Percentiles rank a stretch among this genome's conserved stretches.
phyloP scores from a whole-genome alignment of 2,797 vertebrate species.

The Pipistrellus kuhlii region DNA sequence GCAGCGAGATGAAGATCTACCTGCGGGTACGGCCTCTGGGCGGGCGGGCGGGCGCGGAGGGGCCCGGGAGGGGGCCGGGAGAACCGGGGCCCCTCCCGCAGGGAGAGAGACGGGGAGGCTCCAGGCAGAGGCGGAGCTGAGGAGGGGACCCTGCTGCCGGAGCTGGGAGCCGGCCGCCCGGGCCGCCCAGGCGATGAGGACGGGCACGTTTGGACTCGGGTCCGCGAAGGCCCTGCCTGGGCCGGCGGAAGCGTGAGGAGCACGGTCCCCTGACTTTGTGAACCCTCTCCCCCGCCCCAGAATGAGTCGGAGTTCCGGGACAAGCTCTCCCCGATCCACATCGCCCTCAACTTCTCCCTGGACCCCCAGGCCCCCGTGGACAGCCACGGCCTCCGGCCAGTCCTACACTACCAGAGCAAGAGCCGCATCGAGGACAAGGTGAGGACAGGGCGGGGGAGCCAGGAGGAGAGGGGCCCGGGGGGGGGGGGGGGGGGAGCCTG shows the following conservation, averaged over 20 bases:
- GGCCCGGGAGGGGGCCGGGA: not conserved
- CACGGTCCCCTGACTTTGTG: not conserved
- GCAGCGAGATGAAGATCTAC: constrained; percentile 92
- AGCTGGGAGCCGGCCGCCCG: not conserved
- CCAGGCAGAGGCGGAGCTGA: not conserved
- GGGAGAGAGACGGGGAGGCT: not conserved
- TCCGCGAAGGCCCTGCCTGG: not conserved
- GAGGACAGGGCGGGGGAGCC: not conserved
- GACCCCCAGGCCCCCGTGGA: constrained; percentile 90
- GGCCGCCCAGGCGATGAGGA: not conserved
- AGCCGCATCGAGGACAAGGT: constrained; percentile 94
- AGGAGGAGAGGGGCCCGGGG: constrained; percentile 65
- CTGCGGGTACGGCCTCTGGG: constrained; percentile 87
- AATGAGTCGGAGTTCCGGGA: constrained; percentile 96
- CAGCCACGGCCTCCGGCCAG: constrained; percentile 90
- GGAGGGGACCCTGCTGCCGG: not conserved
- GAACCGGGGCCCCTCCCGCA: not conserved
- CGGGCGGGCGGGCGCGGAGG: rapidly evolving
- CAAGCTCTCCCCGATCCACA: constrained; percentile 94
- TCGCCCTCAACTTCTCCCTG: constrained; percentile 93
- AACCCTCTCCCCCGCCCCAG: constrained; percentile 82
- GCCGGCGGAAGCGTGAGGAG: not conserved
- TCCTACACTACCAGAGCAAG: constrained; percentile 93
- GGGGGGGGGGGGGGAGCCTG: not conserved
- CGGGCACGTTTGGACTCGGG: not conserved